Evolutionary conservation across 2,888 invertebrate species (phyloP).

Genomic region (Ormyrus rosae): DNA sequence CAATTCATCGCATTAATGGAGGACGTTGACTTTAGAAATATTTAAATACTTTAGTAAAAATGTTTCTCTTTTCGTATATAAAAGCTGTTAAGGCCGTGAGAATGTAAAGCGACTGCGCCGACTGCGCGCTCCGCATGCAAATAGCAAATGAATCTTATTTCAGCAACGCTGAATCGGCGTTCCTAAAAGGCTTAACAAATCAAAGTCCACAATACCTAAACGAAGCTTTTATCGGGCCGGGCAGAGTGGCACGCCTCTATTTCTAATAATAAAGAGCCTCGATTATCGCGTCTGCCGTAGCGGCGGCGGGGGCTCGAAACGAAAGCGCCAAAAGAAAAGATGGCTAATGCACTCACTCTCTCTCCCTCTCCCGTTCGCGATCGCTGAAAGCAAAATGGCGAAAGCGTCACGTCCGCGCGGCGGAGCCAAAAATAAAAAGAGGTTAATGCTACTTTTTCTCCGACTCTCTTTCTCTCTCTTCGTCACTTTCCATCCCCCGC

Average conservation of each 20-base stretch:
- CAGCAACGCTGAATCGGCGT: too few relatives aligned
- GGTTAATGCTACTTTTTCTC: conserved; percentile 43
- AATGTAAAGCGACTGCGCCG: too few relatives aligned
- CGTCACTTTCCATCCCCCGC: neutral
- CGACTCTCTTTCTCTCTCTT: conserved; percentile 8
- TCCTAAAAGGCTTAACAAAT: too few relatives aligned
- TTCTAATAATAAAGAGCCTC: conserved; percentile 35
- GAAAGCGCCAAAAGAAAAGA: conserved; percentile 13
- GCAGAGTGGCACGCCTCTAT: neutral
- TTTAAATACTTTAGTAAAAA: too few relatives aligned
- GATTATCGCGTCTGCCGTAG: conserved; percentile 34
- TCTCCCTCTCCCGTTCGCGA: conserved; percentile 12
- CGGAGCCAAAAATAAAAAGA: conserved; percentile 40
- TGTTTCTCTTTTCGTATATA: too few relatives aligned
- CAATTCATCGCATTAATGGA: too few relatives aligned
- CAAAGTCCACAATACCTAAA: neutral
- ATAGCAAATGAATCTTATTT: too few relatives aligned
- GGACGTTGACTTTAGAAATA: too few relatives aligned
- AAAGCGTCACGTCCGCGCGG: conserved; percentile 10
- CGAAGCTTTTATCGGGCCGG: neutral
- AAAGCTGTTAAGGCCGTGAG: too few relatives aligned
- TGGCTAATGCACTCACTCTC: conserved; percentile 44
- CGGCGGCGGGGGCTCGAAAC: neutral
- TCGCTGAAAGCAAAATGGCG: conserved; percentile 49
- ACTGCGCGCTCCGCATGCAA: too few relatives aligned